Conservation (phyloP, 2,888 invertebrate species). For the Pheosia gnoma region DNA sequence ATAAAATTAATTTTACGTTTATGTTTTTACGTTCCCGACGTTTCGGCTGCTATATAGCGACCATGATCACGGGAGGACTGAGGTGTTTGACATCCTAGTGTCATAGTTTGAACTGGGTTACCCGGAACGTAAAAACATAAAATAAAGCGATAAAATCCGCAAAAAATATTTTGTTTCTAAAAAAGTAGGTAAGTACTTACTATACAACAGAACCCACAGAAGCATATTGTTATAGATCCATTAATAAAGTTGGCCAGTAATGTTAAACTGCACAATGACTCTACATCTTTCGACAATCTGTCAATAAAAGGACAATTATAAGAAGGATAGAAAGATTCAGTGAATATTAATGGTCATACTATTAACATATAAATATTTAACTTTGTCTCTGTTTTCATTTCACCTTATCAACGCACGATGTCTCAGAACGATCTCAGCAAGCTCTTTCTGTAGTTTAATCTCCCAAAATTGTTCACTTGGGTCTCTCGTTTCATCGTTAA, state of each 20-base stretch:
- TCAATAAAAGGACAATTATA: neutral
- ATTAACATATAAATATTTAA: no score
- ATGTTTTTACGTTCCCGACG: no score
- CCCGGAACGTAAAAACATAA: no score
- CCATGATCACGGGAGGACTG: no score
- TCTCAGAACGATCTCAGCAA: neutral
- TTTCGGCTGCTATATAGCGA: no score
- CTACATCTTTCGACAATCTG: conserved; percentile 8
- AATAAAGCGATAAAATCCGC: no score
- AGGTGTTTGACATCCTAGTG: no score
- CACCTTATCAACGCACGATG: neutral
- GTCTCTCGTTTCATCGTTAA: neutral
- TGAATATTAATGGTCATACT: no score
- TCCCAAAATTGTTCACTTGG: neutral
- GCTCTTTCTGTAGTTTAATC: neutral
- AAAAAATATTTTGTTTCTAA: neutral
- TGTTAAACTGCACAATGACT: conserved; percentile 9
- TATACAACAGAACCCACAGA: conserved; percentile 11
- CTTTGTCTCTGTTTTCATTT: neutral
- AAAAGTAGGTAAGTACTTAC: conserved; percentile 1
- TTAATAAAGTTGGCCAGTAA: conserved; percentile 7
- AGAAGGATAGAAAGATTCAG: neutral
- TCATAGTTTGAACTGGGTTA: no score
- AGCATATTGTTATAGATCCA: conserved; percentile 9
- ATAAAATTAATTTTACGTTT: no score